These are phyloP conservation scores for Acleris sparsana DNA, from an alignment of 2,888 invertebrate genomes.

Conservation along the genomic window DNA sequence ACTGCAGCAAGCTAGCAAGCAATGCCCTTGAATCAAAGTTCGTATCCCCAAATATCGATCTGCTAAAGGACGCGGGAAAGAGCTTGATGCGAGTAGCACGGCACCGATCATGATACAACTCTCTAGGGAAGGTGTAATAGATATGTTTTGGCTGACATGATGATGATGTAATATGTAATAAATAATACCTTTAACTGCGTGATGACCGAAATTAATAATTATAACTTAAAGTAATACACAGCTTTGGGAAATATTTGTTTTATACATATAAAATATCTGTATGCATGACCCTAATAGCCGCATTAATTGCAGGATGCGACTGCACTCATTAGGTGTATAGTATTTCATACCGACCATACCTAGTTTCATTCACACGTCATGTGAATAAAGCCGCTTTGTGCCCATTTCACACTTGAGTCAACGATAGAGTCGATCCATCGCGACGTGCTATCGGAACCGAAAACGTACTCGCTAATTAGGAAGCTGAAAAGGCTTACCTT, in stretches of 20 bases:
- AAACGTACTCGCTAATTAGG: background rate
- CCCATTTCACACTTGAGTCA: conserved; percentile 31
- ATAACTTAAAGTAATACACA: too few relatives aligned
- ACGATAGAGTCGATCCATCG: conserved; percentile 7
- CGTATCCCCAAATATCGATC: too few relatives aligned
- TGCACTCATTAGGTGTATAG: conserved; percentile 5
- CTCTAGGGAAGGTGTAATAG: too few relatives aligned
- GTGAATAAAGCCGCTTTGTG: conserved; percentile 18
- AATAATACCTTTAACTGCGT: too few relatives aligned
- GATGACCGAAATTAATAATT: too few relatives aligned
- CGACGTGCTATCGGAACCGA: background rate
- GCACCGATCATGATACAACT: too few relatives aligned
- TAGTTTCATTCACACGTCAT: conserved; percentile 14
- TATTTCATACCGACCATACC: conserved; percentile 11
- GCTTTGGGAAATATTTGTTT: too few relatives aligned
- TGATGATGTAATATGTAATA: too few relatives aligned
- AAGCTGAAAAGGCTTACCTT: background rate
- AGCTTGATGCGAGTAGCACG: too few relatives aligned
- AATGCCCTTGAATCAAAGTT: too few relatives aligned
- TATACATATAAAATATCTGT: background rate
- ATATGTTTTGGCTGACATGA: too few relatives aligned
- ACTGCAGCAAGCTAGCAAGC: too few relatives aligned
- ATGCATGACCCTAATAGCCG: conserved; percentile 3
- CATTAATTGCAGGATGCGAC: conserved; percentile 11
- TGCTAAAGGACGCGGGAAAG: background rate